phyloP scores from a whole-genome alignment of 2,113 vertebrate species.

The Tiliqua scincoides region DNA sequence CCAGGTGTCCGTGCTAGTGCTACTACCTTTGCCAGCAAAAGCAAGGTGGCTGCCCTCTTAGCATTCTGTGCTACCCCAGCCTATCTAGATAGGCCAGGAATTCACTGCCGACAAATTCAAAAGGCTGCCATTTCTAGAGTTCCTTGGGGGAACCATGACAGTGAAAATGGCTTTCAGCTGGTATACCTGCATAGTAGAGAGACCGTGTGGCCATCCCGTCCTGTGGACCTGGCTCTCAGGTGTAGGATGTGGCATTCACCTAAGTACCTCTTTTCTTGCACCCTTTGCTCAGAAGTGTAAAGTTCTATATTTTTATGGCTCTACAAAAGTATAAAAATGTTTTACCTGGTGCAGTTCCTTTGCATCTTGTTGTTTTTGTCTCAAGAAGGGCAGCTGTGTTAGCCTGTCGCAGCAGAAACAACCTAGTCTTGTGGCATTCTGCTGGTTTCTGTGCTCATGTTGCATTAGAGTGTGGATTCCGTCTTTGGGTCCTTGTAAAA shows the following conservation, averaged over 20 bases:
- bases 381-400: no score
- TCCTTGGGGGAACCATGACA: background rate
- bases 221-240: background rate
- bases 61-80: background rate
- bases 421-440: no score
- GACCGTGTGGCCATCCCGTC: background rate
- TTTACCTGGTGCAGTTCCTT: background rate
- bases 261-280: background rate
- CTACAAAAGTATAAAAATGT: background rate
- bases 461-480: background rate
- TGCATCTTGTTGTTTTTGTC: background rate
- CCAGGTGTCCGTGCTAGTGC: constrained; percentile 5
- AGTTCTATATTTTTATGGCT: background rate
- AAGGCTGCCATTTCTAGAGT: background rate
- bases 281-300: background rate
- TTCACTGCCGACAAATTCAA: background rate
- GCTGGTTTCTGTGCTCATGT: background rate
- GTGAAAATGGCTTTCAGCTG: background rate
- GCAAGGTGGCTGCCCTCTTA: background rate
- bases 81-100: background rate
- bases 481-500: background rate
- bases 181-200: background rate
- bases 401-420: no score
- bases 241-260: no score
- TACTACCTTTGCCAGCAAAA: background rate